These are phyloP conservation scores for Serilophus lunatus DNA, from an alignment of 2,113 vertebrate genomes.

Conservation along the genomic window DNA sequence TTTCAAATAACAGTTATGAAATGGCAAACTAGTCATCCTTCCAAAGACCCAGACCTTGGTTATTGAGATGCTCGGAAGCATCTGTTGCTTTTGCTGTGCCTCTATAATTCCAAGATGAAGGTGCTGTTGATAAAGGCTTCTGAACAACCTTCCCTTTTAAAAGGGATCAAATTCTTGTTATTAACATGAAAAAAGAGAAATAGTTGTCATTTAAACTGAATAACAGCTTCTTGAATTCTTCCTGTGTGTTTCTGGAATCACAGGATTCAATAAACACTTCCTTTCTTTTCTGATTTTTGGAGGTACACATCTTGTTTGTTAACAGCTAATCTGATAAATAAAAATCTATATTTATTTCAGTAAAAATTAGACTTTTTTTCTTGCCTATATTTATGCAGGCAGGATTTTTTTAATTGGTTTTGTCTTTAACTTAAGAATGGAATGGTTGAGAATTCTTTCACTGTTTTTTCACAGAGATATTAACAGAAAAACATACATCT, in stretches of 20 bases:
- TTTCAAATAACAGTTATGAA: conserved; percentile 4
- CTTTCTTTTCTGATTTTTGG: not conserved
- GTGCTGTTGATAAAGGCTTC: conserved; percentile 6
- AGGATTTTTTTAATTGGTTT: not conserved
- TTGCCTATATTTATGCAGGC: not conserved
- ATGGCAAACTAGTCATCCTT: conserved; percentile 15
- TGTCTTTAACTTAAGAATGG: not conserved
- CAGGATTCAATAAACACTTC: not conserved
- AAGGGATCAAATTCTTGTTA: not conserved
- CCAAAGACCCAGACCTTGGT: not conserved
- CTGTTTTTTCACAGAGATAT: not conserved
- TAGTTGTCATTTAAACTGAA: not conserved
- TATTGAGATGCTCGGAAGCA: conserved; percentile 8
- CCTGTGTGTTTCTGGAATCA: not conserved
- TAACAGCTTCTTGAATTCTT: not conserved
- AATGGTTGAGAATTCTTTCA: not conserved
- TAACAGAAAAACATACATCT: conserved; percentile 1
- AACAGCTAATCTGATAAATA: not conserved
- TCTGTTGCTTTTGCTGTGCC: conserved; percentile 34
- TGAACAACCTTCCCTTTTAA: not conserved
- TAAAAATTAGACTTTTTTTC: not conserved
- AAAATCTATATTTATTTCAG: not conserved
- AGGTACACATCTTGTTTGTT: not conserved
- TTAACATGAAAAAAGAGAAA: conserved; percentile 27
- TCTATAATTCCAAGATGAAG: conserved; percentile 8